phyloP scores from a whole-genome alignment of 2,113 vertebrate genomes.

The Equus quagga region DNA sequence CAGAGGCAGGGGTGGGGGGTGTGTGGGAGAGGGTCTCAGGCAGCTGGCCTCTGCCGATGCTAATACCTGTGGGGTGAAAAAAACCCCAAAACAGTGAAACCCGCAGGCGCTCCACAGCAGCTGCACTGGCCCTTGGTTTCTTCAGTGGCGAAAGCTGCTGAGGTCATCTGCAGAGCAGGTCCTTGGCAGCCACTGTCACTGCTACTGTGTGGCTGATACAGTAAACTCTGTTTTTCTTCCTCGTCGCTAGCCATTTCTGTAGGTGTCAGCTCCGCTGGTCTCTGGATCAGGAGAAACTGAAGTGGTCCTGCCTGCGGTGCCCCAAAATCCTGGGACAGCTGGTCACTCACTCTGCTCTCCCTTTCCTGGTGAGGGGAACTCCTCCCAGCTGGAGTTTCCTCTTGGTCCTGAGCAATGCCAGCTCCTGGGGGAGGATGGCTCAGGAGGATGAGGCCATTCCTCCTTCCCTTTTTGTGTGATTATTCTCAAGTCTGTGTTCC shows the following conservation, averaged over 20 bases:
- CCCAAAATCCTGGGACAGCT: not conserved
- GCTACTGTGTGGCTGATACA: not conserved
- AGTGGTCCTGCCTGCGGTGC: too few relatives aligned
- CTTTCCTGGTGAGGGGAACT: not conserved
- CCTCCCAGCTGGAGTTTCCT: not conserved
- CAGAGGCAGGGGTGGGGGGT: too few relatives aligned
- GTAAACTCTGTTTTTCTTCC: not conserved
- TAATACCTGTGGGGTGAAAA: not conserved
- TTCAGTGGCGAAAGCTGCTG: not conserved
- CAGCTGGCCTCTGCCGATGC: not conserved
- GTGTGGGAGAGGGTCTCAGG: not conserved
- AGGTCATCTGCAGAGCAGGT: not conserved
- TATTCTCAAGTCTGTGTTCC: not conserved
- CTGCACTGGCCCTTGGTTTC: not conserved
- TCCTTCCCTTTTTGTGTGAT: not conserved
- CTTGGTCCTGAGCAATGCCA: not conserved
- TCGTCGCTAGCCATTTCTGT: not conserved
- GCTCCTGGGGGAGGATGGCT: not conserved
- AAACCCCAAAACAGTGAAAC: not conserved
- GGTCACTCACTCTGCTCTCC: not conserved
- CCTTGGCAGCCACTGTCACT: not conserved
- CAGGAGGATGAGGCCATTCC: too few relatives aligned
- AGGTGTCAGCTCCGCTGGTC: not conserved
- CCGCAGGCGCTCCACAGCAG: not conserved
- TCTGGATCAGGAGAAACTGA: not conserved